phyloP scores from a whole-genome alignment of 2,113 vertebrate genomes.

The Colaptes auratus region DNA sequence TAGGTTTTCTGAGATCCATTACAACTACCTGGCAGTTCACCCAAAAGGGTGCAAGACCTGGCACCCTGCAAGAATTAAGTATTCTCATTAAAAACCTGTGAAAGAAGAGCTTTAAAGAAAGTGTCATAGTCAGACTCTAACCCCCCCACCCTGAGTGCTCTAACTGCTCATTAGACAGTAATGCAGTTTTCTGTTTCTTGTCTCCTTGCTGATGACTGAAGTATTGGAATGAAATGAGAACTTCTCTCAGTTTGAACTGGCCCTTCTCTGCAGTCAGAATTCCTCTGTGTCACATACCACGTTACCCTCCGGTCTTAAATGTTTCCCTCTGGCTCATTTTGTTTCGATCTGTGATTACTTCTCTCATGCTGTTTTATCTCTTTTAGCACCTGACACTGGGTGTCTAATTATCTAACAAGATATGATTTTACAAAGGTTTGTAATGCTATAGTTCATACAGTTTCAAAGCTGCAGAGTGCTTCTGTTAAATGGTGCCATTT shows the following conservation, averaged over 20 bases:
- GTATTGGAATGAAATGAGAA: neutral
- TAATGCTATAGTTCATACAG: neutral
- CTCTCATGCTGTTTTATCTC: neutral
- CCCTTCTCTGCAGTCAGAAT: neutral
- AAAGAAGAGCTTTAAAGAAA: neutral
- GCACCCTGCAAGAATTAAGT: neutral
- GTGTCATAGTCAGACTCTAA: neutral
- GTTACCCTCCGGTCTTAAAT: neutral
- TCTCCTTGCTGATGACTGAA: neutral
- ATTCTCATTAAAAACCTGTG: slow-evolving; percentile 6
- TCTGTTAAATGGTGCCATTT: neutral
- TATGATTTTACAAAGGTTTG: neutral
- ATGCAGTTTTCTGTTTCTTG: neutral
- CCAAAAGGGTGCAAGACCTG: neutral
- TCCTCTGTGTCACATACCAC: neutral
- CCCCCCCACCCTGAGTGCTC: accelerated
- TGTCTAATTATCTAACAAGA: neutral
- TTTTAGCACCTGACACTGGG: neutral
- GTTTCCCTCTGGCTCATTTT: neutral
- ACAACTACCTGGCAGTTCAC: neutral
- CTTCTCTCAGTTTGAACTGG: neutral
- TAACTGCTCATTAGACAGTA: neutral
- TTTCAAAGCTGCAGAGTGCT: neutral
- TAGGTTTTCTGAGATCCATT: neutral
- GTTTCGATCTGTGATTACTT: neutral